Conservation (phyloP, 1,140 invertebrate species). For the Bradysia coprophila region DNA sequence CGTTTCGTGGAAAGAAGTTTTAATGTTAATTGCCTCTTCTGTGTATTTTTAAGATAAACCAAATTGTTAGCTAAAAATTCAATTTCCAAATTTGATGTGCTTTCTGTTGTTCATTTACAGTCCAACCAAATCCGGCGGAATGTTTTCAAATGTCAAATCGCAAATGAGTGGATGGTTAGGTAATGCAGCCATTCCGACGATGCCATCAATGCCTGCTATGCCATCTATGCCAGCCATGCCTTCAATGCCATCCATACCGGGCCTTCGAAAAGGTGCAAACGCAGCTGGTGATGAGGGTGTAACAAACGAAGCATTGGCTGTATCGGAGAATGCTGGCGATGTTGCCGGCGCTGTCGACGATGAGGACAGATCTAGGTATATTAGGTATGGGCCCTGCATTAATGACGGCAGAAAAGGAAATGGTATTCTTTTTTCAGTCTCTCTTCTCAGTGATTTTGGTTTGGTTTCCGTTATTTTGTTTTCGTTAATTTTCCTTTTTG, state of each 20-base stretch:
- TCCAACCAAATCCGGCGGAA: constrained; percentile 46
- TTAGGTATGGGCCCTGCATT: constrained; percentile 34
- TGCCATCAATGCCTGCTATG: constrained; percentile 13
- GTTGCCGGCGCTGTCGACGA: constrained; percentile 41
- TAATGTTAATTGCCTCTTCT: too few relatives aligned
- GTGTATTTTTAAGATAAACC: too few relatives aligned
- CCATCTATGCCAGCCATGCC: constrained; percentile 22
- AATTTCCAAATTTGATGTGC: not conserved
- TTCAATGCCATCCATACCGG: constrained; percentile 34
- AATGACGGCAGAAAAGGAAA: constrained; percentile 20
- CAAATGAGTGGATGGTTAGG: constrained; percentile 62
- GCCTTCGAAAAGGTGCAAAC: constrained; percentile 37
- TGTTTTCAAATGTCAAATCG: constrained; percentile 63
- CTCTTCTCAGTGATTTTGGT: too few relatives aligned
- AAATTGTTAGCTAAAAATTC: too few relatives aligned
- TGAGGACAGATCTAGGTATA: constrained; percentile 65
- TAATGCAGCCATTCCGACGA: constrained; percentile 21
- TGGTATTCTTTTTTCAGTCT: not conserved
- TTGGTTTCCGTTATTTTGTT: too few relatives aligned
- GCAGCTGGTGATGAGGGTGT: constrained; percentile 22
- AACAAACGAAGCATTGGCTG: constrained; percentile 12
- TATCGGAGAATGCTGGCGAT: constrained; percentile 21
- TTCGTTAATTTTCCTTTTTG: constrained; percentile 4
- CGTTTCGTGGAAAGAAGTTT: too few relatives aligned
- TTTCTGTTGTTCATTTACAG: constrained; percentile 18